Evolutionary conservation across 2,888 invertebrate genomes (phyloP), one percentile per base, ranked within the genome.

Genomic region (Acleris emargana): DNA sequence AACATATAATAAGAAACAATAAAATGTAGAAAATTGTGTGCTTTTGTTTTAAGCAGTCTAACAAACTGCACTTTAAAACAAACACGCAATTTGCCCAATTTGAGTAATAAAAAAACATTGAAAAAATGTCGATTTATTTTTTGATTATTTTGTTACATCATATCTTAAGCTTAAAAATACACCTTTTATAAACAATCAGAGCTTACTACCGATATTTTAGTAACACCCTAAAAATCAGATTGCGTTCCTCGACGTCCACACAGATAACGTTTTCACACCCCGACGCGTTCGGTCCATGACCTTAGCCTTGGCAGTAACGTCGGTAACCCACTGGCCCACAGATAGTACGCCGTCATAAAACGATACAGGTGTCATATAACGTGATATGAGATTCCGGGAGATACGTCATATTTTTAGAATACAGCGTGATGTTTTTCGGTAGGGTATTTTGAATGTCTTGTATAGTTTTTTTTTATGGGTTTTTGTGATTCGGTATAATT

Each of bases 291-390:
- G 18, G 49, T 49, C 49, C 18, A 11, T 18, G 49, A 20, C 49
- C 49, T 17, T 38, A 38, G 38, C 38, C 38, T 38, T 38, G 11
- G 49, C 45, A 49, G 49, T 1, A 18, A 13, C 11, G 57, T 5
- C 54, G 13, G 54, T 54, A 42, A 42, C 54, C 38, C 20, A 54
- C 42, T 54, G 42, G 38, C 54, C 42, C 20, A 54, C 79, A 76
- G 78, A 77, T 75, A 79, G 77, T 58, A 73, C 71, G 67, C 71
- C 69, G 64, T 76, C 72, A 77, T 78, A 74, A 80, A 76, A 71
- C 76, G 76, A 76, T 75, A 78, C 76, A 74, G 13, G 57, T 58
- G 73, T 78, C 78, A 76, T 78, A 75, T 78, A 78, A 79, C 76
- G 68, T 42, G 54, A 54, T 42, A 54, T 42, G 54, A 38, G 42